Percentiles rank a stretch among this genome's conserved stretches.
Evolutionary conservation across 2,113 vertebrate genomes (phyloP).

Genomic region (Sakesphorus luctuosus): DNA sequence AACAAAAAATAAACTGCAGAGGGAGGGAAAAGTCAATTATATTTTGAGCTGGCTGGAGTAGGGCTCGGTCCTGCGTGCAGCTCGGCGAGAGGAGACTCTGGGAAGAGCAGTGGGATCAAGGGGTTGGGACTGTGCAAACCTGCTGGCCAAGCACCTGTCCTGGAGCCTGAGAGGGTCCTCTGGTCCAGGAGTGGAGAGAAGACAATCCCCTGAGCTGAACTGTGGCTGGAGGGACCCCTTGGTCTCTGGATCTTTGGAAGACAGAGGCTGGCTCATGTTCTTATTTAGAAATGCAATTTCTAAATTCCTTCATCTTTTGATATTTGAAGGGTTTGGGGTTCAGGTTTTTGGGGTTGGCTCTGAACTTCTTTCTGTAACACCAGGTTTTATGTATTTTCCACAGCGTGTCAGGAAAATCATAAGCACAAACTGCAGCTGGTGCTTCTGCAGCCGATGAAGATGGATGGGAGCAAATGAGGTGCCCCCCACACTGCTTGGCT

Average conservation of each 20-base stretch:
- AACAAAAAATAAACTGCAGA: slow-evolving; percentile 20
- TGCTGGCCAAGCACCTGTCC: neutral
- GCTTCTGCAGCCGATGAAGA: neutral
- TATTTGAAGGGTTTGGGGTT: neutral
- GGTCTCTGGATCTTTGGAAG: neutral
- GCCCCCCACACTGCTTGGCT: neutral
- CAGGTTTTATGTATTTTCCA: neutral
- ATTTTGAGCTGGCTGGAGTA: neutral
- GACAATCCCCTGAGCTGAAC: neutral
- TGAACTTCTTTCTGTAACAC: neutral
- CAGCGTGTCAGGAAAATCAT: accelerated
- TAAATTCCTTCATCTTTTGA: neutral
- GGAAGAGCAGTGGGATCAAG: accelerated
- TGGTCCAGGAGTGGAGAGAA: accelerated
- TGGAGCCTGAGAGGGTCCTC: neutral
- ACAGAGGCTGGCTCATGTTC: accelerated
- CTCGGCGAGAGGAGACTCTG: accelerated
- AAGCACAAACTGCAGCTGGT: neutral
- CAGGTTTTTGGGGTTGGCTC: neutral
- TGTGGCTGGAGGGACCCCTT: neutral
- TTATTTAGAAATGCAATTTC: neutral
- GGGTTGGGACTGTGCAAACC: neutral
- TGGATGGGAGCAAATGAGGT: neutral
- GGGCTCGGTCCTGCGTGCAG: neutral
- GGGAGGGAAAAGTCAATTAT: neutral